Evolutionary conservation across 2,888 invertebrate genomes (phyloP), one percentile per base, ranked within the genome.

Genomic region (Microdon myrmicae): DNA sequence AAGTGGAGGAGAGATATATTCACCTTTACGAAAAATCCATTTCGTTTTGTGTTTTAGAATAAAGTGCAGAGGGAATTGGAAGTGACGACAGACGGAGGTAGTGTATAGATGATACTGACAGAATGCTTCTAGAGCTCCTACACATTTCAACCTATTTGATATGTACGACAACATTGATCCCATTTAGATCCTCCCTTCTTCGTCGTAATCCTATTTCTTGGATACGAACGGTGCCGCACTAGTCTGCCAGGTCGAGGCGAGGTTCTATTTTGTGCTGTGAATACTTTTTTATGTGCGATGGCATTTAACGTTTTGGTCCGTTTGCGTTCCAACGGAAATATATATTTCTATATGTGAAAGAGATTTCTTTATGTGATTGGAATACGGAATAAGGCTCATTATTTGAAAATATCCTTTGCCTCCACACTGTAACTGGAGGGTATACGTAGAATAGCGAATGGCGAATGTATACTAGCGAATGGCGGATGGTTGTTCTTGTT

Each of bases 361-460:
- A 66, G 59, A 59, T 59, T 59, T 59, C 59, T 53, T 44, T 59
- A 54, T 66, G 66, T 66, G 66, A 66, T 66, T 59, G 58, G 66
- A 66, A 66, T 66, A 59, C 66, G 53, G 38, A 66, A 66, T 66
- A 59, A 66, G 66, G 66, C 66, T 66, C 66, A 66, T 66, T 66
- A 66, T 66, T 66, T 66, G 29, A 59, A 59, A 66, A 66, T 66
- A 66, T 66, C 66, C 66, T 56, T 47, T 35, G 32, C 39, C 37
- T 35, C 32, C 41, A 38, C 53, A 41, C 25, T 25, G 38, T 37
- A 43, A 22, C 22, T 28, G 47, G n/a, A n/a, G n/a, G 39, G 31
- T 45, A 45, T 45, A 53, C n/a, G n/a, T n/a, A n/a, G n/a, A n/a
- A n/a, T n/a, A n/a, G n/a, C n/a, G n/a, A n/a, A n/a, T n/a, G n/a